These are phyloP conservation scores for Cydia splendana DNA, from an alignment of 1,140 invertebrate species.

Conservation along the genomic window DNA sequence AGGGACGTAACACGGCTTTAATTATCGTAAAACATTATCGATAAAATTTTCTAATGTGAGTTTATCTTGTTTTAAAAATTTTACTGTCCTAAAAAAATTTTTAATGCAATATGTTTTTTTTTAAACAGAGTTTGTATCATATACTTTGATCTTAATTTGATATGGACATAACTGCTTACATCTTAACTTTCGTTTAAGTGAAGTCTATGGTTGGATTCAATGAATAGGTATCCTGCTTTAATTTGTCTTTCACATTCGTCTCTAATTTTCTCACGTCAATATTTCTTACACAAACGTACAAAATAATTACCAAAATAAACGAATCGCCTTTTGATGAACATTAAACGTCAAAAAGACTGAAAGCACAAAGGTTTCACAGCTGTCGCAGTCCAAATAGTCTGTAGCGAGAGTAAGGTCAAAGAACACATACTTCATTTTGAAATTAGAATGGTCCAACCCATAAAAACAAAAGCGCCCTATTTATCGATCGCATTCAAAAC, in stretches of 20 bases:
- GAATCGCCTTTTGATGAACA: conserved; percentile 20
- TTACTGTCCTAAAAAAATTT: not conserved
- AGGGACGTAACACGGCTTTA: conserved; percentile 45
- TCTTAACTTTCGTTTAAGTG: no score
- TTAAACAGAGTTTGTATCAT: no score
- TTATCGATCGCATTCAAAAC: conserved; percentile 62
- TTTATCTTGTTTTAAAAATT: not conserved
- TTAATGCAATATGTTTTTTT: no score
- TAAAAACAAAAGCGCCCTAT: conserved; percentile 48
- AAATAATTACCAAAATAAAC: conserved; percentile 9
- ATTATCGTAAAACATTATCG: conserved; percentile 22
- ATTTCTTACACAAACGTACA: conserved; percentile 4
- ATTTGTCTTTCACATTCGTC: no score
- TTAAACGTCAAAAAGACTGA: conserved; percentile 35
- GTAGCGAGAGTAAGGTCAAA: conserved; percentile 5
- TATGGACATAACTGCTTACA: no score
- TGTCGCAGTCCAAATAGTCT: not conserved
- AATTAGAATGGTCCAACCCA: conserved; percentile 30
- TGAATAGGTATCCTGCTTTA: no score
- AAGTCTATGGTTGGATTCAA: not conserved
- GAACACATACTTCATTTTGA: not conserved
- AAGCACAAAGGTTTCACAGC: conserved; percentile 35
- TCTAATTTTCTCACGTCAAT: not conserved
- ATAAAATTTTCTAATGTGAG: conserved; percentile 33
- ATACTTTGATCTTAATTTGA: no score